phyloP scores from a whole-genome alignment of 2,888 invertebrate species.

The Theodoxus fluviatilis region DNA sequence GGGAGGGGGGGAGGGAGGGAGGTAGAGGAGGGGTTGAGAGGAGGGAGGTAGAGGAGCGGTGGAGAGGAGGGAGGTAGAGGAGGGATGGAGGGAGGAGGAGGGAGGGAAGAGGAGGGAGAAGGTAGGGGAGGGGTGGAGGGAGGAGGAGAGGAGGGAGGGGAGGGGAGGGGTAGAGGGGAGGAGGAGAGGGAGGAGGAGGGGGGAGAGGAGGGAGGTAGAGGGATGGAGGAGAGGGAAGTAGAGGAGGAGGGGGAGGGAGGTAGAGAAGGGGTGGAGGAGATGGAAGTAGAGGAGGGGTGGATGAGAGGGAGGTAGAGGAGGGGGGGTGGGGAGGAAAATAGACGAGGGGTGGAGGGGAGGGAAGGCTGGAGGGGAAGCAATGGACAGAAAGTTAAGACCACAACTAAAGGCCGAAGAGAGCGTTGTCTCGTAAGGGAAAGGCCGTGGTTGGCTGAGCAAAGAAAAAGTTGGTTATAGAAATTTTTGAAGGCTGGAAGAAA shows the following conservation, averaged over 20 bases:
- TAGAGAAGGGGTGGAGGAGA: slow-evolving; percentile 4
- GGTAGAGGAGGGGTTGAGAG: slow-evolving; percentile 3
- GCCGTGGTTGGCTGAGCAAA: no score
- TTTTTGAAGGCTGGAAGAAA: no score
- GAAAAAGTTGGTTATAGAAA: no score
- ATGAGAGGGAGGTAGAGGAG: slow-evolving; percentile 15
- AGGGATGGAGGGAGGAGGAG: neutral
- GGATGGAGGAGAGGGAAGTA: slow-evolving; percentile 21
- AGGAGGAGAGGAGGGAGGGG: neutral
- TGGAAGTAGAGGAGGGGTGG: slow-evolving; percentile 19
- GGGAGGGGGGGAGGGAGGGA: neutral
- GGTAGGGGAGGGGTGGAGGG: neutral
- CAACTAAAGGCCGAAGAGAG: neutral
- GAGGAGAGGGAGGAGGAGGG: neutral
- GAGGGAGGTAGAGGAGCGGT: neutral
- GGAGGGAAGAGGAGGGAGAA: slow-evolving; percentile 19
- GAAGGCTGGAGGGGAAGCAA: slow-evolving; percentile 12
- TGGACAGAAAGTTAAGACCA: slow-evolving; percentile 10
- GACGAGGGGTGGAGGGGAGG: neutral
- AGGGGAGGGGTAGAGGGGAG: neutral
- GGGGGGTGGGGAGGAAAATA: neutral
- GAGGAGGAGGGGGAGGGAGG: neutral
- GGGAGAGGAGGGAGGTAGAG: neutral
- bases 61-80: neutral
- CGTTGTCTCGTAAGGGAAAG: no score